phyloP scores from a whole-genome alignment of 2,888 invertebrate species.

The Nudaria mundana region DNA sequence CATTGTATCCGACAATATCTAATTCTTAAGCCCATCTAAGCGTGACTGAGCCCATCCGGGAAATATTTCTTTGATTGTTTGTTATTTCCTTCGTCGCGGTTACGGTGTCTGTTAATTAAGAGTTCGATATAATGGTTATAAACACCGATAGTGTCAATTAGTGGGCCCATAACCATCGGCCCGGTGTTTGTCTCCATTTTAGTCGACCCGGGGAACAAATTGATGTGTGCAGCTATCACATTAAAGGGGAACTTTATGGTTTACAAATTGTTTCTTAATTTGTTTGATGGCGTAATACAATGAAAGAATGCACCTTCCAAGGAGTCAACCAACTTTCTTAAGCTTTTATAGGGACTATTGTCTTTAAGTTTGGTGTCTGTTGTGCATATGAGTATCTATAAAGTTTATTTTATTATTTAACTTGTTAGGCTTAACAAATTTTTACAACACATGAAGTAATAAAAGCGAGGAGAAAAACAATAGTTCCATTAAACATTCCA shows the following conservation, averaged over 20 bases:
- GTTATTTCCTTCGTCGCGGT: conserved; percentile 42
- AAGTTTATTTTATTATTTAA: too few relatives aligned
- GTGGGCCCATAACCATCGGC: conserved; percentile 31
- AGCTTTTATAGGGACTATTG: conserved; percentile 4
- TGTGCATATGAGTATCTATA: too few relatives aligned
- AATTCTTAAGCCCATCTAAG: conserved; percentile 9
- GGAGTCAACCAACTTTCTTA: conserved; percentile 1
- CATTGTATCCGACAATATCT: background rate
- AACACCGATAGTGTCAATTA: conserved; percentile 70
- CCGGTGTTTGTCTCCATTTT: conserved; percentile 49
- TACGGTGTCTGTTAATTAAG: conserved; percentile 63
- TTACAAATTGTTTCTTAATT: conserved; percentile 49
- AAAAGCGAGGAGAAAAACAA: too few relatives aligned
- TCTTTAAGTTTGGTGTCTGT: too few relatives aligned
- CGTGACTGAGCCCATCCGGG: conserved; percentile 30
- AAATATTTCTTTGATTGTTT: conserved; percentile 52
- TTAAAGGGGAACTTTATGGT: conserved; percentile 45
- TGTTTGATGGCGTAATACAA: conserved; percentile 17
- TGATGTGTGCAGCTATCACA: conserved; percentile 51
- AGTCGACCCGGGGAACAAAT: conserved; percentile 45
- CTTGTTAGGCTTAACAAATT: too few relatives aligned
- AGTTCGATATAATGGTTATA: conserved; percentile 56
- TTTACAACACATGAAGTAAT: too few relatives aligned
- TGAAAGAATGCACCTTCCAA: conserved; percentile 17
- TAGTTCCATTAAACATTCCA: too few relatives aligned